Evolutionary conservation across 2,888 invertebrate genomes (phyloP).

Genomic region (Volucella zonaria): DNA sequence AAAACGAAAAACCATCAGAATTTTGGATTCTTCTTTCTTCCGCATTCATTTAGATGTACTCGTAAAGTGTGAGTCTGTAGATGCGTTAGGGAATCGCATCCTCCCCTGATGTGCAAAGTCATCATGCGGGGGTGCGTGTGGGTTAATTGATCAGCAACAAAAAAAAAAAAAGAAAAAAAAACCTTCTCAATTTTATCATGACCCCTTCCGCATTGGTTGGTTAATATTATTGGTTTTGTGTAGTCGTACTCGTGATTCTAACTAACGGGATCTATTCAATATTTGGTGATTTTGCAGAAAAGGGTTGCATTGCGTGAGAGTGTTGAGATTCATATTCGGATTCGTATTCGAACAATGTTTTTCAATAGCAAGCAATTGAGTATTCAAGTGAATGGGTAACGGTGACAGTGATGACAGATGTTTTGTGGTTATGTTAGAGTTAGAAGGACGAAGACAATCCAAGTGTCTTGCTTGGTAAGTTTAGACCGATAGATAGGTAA

Average conservation of each 20-base stretch:
- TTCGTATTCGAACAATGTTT: constrained; percentile 20
- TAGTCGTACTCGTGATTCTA: constrained; percentile 66
- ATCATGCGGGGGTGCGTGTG: constrained; percentile 71
- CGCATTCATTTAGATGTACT: constrained; percentile 61
- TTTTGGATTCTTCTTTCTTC: constrained; percentile 49
- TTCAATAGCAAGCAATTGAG: constrained; percentile 66
- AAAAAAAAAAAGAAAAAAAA: constrained; percentile 17
- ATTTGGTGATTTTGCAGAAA: constrained; percentile 61
- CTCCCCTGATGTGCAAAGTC: constrained; percentile 50
- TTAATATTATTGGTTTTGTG: constrained; percentile 71
- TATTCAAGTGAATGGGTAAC: constrained; percentile 66
- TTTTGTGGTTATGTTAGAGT: constrained; percentile 31
- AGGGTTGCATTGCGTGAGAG: constrained; percentile 15
- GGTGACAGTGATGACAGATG: constrained; percentile 70
- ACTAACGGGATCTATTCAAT: constrained; percentile 71
- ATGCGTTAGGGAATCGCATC: constrained; percentile 4
- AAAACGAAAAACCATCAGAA: constrained; percentile 59
- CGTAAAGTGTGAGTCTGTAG: constrained; percentile 21
- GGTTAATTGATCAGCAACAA: constrained; percentile 70
- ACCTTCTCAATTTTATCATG: constrained; percentile 69
- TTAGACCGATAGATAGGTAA: not conserved
- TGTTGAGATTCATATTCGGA: constrained; percentile 7
- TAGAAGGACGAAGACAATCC: not conserved
- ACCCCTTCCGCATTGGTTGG: constrained; percentile 76
- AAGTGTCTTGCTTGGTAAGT: not conserved